Evolutionary conservation across 30 jellyfish, hydroid and myxozoan species (phyloP).

Genomic region (Pseudorhiza aurosa): DNA sequence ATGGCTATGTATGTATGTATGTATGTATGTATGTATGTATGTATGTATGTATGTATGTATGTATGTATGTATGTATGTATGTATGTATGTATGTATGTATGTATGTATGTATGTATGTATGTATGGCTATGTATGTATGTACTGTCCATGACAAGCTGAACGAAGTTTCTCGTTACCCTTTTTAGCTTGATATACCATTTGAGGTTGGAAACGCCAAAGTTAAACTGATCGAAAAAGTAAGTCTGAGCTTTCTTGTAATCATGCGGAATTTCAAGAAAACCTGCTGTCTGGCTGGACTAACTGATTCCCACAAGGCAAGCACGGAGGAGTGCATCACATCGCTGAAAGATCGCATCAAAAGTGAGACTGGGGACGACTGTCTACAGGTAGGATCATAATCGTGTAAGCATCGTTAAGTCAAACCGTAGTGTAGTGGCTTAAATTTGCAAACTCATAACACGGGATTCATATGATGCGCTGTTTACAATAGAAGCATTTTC

Average conservation of each 20-base stretch:
- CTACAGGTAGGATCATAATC: slow-evolving; percentile 83
- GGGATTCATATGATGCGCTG: too few relatives aligned
- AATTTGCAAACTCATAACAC: too few relatives aligned
- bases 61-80: too few relatives aligned
- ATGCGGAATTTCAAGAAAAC: slow-evolving; percentile 82
- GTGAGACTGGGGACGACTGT: slow-evolving; percentile 72
- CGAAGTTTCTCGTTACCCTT: background rate
- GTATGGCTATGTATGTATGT: too few relatives aligned
- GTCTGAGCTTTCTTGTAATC: slow-evolving; percentile 69
- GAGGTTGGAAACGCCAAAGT: slow-evolving; percentile 58
- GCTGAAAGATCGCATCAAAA: slow-evolving; percentile 67
- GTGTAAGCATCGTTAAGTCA: too few relatives aligned
- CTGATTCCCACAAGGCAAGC: slow-evolving; percentile 80
- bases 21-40: too few relatives aligned
- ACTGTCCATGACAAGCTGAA: background rate
- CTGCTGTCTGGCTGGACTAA: slow-evolving; percentile 86
- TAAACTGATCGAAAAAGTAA: slow-evolving; percentile 55
- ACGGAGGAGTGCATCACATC: slow-evolving; percentile 89
- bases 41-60: too few relatives aligned
- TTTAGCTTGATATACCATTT: slow-evolving; percentile 56
- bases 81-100: too few relatives aligned
- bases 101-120: too few relatives aligned
- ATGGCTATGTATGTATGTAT: too few relatives aligned
- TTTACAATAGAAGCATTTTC: too few relatives aligned
- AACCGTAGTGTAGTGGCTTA: too few relatives aligned